Conservation (phyloP, 2,888 invertebrate genomes). For the Bugula neritina region DNA sequence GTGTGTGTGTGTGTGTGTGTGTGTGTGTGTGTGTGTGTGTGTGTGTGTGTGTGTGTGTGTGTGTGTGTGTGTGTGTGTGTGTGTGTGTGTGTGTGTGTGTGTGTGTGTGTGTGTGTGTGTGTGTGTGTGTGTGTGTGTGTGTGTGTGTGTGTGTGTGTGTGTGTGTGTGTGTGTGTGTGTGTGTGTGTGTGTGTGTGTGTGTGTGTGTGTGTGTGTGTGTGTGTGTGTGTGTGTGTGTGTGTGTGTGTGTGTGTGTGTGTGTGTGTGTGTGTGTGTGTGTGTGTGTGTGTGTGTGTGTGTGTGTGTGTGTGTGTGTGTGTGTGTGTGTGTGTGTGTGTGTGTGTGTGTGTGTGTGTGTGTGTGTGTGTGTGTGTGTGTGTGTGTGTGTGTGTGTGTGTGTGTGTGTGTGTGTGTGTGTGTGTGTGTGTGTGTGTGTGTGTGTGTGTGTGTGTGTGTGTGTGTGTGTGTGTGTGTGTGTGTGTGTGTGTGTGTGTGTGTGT, state of each 20-base stretch:
- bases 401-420: constrained; percentile 15
- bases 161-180: constrained; percentile 16
- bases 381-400: constrained; percentile 28
- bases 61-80: constrained; percentile 28
- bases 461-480: constrained; percentile 24
- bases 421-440: constrained; percentile 1
- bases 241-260: not conserved
- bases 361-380: constrained; percentile 30
- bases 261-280: not conserved
- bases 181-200: constrained; percentile 10
- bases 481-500: constrained; percentile 14
- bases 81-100: constrained; percentile 22
- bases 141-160: constrained; percentile 1
- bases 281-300: not conserved
- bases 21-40: constrained; percentile 24
- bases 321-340: not conserved
- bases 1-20: constrained; percentile 26
- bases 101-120: constrained; percentile 12
- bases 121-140: constrained; percentile 14
- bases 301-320: not conserved
- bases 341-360: constrained; percentile 23
- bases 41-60: constrained; percentile 28
- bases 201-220: constrained; percentile 2
- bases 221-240: constrained; percentile 18
- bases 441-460: constrained; percentile 18